These are phyloP conservation scores for Caenorhabditis sp. DNA, from an alignment of 2,888 invertebrate genomes.

Conservation along the genomic window DNA sequence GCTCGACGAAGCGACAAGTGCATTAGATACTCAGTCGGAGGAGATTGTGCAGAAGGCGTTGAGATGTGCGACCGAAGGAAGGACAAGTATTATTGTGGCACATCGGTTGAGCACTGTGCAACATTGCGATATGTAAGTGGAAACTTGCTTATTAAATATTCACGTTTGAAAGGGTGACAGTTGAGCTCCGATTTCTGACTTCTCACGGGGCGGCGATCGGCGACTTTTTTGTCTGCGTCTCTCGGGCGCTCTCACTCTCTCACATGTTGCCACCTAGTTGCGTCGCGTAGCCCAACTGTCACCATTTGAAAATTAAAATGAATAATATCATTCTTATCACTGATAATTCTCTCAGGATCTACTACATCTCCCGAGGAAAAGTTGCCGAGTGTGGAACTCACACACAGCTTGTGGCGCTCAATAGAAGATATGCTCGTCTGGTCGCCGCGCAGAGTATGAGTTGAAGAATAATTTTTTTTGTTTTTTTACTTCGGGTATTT, in stretches of 20 bases:
- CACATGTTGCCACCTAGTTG: too few relatives aligned
- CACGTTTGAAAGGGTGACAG: too few relatives aligned
- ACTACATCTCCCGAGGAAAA: slow-evolving; percentile 67
- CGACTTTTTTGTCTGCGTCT: too few relatives aligned
- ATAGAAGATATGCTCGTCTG: slow-evolving; percentile 70
- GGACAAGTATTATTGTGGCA: slow-evolving; percentile 73
- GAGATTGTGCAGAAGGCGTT: slow-evolving; percentile 70
- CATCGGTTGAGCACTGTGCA: slow-evolving; percentile 74
- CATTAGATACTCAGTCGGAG: slow-evolving; percentile 58
- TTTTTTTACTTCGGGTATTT: background rate
- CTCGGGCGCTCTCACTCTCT: too few relatives aligned
- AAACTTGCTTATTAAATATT: too few relatives aligned
- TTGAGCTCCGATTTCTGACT: too few relatives aligned
- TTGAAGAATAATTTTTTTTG: background rate
- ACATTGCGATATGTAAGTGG: slow-evolving; percentile 67
- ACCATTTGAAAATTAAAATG: too few relatives aligned
- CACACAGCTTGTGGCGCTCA: slow-evolving; percentile 64
- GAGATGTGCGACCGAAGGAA: slow-evolving; percentile 61
- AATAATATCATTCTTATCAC: background rate
- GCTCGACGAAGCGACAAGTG: slow-evolving; percentile 65
- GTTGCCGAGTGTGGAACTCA: slow-evolving; percentile 73
- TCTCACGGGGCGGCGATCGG: too few relatives aligned
- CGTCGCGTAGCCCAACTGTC: too few relatives aligned
- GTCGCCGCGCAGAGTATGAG: slow-evolving; percentile 63
- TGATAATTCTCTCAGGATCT: slow-evolving; percentile 58